A percentile compares a stretch with the other conserved stretches of the same genome.
Evolutionary conservation across 2,888 invertebrate genomes (phyloP).

Genomic region (Phyllotreta cruciferae): DNA sequence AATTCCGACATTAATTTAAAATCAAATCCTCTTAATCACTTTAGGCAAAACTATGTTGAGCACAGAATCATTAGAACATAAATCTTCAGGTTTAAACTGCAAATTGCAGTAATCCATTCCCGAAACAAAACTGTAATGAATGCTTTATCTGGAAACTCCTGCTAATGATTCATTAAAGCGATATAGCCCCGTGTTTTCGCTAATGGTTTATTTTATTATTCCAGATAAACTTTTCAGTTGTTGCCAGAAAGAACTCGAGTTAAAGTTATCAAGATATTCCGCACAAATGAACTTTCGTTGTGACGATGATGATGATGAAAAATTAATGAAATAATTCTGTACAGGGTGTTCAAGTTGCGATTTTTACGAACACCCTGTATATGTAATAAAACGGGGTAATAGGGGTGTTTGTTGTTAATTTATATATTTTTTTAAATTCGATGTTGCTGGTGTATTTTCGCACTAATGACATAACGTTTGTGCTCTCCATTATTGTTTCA

Average conservation of each 20-base stretch:
- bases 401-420: too few species aligned
- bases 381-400: too few species aligned
- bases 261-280: slow-evolving; percentile 17
- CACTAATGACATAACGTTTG: too few species aligned
- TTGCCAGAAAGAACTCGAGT: slow-evolving; percentile 21
- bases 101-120: slow-evolving; percentile 25
- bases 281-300: slow-evolving; percentile 14
- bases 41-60: slow-evolving; percentile 17
- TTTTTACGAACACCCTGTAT: too few species aligned
- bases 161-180: slow-evolving; percentile 22
- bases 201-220: slow-evolving; percentile 23
- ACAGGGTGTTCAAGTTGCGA: too few species aligned
- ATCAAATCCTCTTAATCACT: slow-evolving; percentile 20
- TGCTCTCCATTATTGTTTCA: too few species aligned
- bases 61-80: slow-evolving; percentile 17
- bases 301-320: not conserved
- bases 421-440: too few species aligned
- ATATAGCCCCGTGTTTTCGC: slow-evolving; percentile 18
- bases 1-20: slow-evolving; percentile 6
- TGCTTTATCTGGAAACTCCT: slow-evolving; percentile 21
- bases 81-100: slow-evolving; percentile 18
- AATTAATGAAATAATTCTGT: too few species aligned
- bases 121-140: slow-evolving; percentile 26
- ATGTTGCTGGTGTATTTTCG: too few species aligned
- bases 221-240: slow-evolving; percentile 15